A percentile compares a stretch with the other conserved stretches of the same genome.
These are phyloP conservation scores for Pachypanchax playfairii DNA, from an alignment of 2,113 vertebrate species.

Conservation along the genomic window DNA sequence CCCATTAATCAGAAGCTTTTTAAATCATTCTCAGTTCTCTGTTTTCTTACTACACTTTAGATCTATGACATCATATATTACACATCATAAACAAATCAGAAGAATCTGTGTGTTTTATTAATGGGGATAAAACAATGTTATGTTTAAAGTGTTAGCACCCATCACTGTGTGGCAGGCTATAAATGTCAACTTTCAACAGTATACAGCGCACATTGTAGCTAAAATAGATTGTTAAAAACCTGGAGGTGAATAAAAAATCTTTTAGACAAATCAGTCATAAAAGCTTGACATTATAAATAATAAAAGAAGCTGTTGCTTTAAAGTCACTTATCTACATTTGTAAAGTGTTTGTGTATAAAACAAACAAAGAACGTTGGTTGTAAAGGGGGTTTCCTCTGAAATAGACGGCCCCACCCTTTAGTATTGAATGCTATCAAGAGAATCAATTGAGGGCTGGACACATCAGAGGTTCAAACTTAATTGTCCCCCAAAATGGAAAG, in stretches of 20 bases:
- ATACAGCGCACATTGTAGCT: neutral
- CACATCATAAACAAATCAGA: neutral
- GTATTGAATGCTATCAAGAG: constrained; percentile 55
- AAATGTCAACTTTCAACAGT: constrained; percentile 1
- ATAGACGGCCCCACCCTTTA: constrained; percentile 27
- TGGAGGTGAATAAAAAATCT: too few relatives aligned
- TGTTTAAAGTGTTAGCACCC: constrained; percentile 5
- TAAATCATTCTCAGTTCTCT: neutral
- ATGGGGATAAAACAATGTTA: neutral
- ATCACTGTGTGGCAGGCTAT: neutral
- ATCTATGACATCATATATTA: neutral
- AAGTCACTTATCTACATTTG: constrained; percentile 27
- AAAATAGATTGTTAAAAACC: too few relatives aligned
- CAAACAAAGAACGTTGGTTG: constrained; percentile 34
- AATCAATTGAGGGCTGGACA: constrained; percentile 46
- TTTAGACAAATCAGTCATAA: too few relatives aligned
- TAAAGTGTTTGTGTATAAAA: neutral
- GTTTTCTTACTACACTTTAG: neutral
- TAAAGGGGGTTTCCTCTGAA: constrained; percentile 35
- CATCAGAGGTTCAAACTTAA: constrained; percentile 60
- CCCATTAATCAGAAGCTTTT: neutral
- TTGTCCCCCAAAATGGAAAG: constrained; percentile 66
- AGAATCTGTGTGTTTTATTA: neutral
- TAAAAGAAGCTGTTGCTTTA: constrained; percentile 5
- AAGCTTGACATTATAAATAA: neutral